Base-by-base conservation (phyloP, 1,140 invertebrate species). In the Chelonus insularis region DNA sequence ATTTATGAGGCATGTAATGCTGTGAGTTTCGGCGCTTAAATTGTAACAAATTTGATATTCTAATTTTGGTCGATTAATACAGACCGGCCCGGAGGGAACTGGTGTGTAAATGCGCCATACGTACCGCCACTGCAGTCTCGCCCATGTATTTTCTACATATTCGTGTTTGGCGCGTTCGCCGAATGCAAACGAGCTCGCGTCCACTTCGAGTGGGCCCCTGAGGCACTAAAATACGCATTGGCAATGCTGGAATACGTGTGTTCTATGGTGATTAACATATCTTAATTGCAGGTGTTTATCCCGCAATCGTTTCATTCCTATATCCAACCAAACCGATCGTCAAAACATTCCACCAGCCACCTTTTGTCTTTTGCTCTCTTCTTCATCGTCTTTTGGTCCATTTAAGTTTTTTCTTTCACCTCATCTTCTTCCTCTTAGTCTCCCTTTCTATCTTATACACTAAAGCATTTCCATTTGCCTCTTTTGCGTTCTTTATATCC, bases 201-300 rank as follows among this genome's bases (percentile, higher is more conserved):
- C 23, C 48, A 20, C 37, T n/a, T 18, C 11, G n/a, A 39, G 14
- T 12, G 21, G 18, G 54, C 43, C 52, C 20, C 60, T 21, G 45
- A 29, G 60, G 14, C 16, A 25, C 8, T 18, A 5, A 50, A 25
- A 57, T 50, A 41, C 23, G 60, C 60, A 12, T 45, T 41, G 63
- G 8, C 14, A 43, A 43, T 43, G 16, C 8, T 16, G 12, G 16
- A 43, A 66, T 62, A 63, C 64, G 64, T 66, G 47, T 64, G 63
- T 71, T 69, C 57, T 66, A 57, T 65, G 51, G 64, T 65, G 70
- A 75, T 75, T 75, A 75, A 72, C 74, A 74, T 74, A 76, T 76
- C 74, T 76, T 74, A 75, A 75, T 75, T 75, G 70, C 74, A 73
- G 70, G 72, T 74, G 72, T 74, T 75, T 72, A 69, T 70, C 59